These are phyloP conservation scores for Cynoglossus semilaevis DNA, from an alignment of 2,113 vertebrate species.

Conservation along the genomic window DNA sequence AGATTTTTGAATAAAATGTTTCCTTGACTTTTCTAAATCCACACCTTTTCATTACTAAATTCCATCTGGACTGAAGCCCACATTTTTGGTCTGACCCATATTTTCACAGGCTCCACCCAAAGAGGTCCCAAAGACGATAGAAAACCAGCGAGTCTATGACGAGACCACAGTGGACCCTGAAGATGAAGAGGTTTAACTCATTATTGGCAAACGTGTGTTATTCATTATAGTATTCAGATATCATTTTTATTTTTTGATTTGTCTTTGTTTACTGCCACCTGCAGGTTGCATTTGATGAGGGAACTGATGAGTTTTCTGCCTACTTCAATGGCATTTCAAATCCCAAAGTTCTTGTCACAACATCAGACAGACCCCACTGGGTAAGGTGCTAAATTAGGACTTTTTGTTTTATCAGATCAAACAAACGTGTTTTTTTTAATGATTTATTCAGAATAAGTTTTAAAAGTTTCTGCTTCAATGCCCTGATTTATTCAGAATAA, in stretches of 20 bases:
- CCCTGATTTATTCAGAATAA: not conserved
- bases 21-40: too few species aligned
- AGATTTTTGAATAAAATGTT: too few species aligned
- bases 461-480: not conserved
- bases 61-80: too few species aligned
- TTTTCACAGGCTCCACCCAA: constrained; percentile 90
- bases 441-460: not conserved
- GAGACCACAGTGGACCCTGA: constrained; percentile 93
- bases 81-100: too few species aligned
- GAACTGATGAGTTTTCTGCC: constrained; percentile 95
- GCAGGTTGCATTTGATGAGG: constrained; percentile 93
- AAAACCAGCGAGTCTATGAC: constrained; percentile 93
- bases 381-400: constrained; percentile 65
- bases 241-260: not conserved
- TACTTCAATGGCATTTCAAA: constrained; percentile 92
- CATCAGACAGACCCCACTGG: constrained; percentile 94
- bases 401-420: not conserved
- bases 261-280: constrained; percentile 16
- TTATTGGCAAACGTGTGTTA: not conserved
- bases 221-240: not conserved
- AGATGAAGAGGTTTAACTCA: constrained; percentile 88
- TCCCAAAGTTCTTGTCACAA: constrained; percentile 98
- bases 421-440: too few species aligned
- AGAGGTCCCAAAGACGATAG: constrained; percentile 93
- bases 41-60: too few species aligned